Base-by-base conservation (phyloP, 2,888 invertebrate genomes). In the Keiferia lycopersicella region DNA sequence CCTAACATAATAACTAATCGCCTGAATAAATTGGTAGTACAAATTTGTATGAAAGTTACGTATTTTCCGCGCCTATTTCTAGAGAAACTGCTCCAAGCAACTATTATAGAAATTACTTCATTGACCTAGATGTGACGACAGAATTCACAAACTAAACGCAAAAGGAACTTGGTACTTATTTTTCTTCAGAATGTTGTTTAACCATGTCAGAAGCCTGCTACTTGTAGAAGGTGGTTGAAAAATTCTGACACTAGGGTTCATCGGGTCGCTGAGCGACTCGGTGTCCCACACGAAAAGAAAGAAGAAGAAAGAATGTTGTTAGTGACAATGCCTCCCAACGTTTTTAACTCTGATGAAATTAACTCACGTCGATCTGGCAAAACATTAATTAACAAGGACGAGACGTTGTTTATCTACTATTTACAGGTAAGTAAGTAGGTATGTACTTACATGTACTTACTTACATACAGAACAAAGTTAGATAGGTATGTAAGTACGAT, bases 31-130 rank as follows among this genome's bases (percentile, higher is more conserved):
- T 41, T 41, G 14, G 3, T 14, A 14, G 41, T 14, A 41, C 3
- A 39, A 12, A 8, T 10, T 39, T 39, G 39, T 39, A 3, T 2
- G 14, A 16, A 45, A 45, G 4, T 4, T 10, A n/a, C n/a, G n/a
- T n/a, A 34, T 34, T 34, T 34, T 34, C 10, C 34, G 8, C 34
- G 10, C 8, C 34, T 34, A 10, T n/a, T 45, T 45, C 2, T 6
- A 14, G n/a, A 4, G 7, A 45, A n/a, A n/a, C 11, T 41, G 45
- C 10, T 4, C n/a, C n/a, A 3, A 45, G 3, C 11, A 12, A 41
- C 41, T 41, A 41, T 41, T 41, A 45, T 45, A 45, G 16, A 45
- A 45, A 45, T 45, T 11, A 45, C 45, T 45, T 45, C n/a, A 45
- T 45, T 16, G 16, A 45, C 45, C 45, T n/a, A 45, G 16, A n/a